Conservation (phyloP, 2,113 vertebrate species). For the Casuarius casuarius region DNA sequence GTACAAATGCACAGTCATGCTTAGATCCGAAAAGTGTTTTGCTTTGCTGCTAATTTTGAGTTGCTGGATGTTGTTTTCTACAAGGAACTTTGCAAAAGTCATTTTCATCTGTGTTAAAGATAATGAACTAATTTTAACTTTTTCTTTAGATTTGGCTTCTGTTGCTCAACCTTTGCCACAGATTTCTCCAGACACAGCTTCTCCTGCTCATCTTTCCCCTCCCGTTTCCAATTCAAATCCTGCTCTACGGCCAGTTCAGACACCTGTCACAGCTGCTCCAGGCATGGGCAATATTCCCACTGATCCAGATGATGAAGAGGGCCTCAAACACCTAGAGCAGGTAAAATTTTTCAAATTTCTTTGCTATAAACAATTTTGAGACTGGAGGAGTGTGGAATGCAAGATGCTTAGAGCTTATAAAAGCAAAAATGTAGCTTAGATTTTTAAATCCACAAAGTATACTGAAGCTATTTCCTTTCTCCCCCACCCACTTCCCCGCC, state of each 20-base stretch:
- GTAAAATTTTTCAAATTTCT: slow-evolving; percentile 69
- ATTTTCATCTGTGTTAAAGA: neutral
- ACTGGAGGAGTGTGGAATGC: neutral
- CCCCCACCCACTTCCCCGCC: neutral
- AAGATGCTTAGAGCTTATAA: slow-evolving; percentile 1
- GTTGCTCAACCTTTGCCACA: slow-evolving; percentile 77
- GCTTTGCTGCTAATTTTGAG: neutral
- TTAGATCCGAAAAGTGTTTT: neutral
- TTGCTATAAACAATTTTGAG: neutral
- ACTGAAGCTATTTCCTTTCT: neutral
- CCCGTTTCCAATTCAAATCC: slow-evolving; percentile 73
- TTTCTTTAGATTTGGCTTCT: slow-evolving; percentile 79
- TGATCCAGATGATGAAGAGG: slow-evolving; percentile 95
- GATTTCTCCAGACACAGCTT: slow-evolving; percentile 75
- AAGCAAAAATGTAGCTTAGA: neutral
- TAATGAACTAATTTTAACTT: slow-evolving; percentile 10
- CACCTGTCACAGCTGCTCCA: slow-evolving; percentile 76
- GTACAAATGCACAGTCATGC: neutral
- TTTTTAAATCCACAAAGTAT: accelerated
- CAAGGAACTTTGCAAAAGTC: neutral
- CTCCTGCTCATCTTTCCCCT: slow-evolving; percentile 74
- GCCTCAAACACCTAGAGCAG: slow-evolving; percentile 97
- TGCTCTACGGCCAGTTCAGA: slow-evolving; percentile 71
- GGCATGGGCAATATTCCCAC: slow-evolving; percentile 78
- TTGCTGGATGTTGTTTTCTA: neutral